phyloP scores from a whole-genome alignment of 2,888 invertebrate genomes.

The Lasius fuliginosus region DNA sequence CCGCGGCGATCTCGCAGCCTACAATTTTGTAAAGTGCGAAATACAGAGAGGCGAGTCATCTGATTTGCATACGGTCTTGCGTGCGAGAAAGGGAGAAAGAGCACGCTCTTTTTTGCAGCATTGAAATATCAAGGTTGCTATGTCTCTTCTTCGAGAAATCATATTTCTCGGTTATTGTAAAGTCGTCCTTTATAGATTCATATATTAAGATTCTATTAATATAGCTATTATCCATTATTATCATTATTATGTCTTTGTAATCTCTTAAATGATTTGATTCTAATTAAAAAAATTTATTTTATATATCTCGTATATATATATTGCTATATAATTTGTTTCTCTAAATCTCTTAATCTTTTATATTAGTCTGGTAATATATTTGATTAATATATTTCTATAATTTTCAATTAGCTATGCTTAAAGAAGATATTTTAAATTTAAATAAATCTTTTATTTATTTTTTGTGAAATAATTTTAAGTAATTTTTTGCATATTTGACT shows the following conservation, averaged over 20 bases:
- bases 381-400: background rate
- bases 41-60: slow-evolving; percentile 21
- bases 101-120: background rate
- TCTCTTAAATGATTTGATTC: background rate
- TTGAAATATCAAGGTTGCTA: slow-evolving; percentile 2
- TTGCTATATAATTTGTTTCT: background rate
- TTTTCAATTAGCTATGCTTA: background rate
- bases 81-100: background rate
- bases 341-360: background rate
- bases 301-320: background rate
- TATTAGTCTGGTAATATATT: background rate
- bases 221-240: background rate
- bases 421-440: background rate
- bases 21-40: slow-evolving; percentile 46
- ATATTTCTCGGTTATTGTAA: background rate
- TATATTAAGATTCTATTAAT: background rate
- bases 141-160: background rate
- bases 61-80: slow-evolving; percentile 52
- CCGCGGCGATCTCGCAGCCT: slow-evolving; percentile 16
- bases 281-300: background rate
- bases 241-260: background rate
- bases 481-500: background rate
- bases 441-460: background rate
- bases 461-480: background rate
- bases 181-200: background rate